Evolutionary conservation across 2,797 vertebrate species (phyloP).

Genomic region (Meriones psammophilus): DNA sequence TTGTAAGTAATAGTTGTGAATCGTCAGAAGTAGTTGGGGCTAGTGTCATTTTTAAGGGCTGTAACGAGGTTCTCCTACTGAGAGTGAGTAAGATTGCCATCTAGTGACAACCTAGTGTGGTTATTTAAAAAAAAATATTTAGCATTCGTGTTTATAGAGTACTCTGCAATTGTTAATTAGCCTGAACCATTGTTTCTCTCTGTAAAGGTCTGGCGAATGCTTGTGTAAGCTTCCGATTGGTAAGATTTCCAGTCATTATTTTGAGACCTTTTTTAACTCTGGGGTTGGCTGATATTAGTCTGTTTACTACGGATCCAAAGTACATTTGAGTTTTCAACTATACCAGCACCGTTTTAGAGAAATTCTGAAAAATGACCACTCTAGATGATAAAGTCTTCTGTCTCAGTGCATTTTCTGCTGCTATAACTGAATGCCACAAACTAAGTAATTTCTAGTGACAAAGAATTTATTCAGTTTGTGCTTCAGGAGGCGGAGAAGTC

Average conservation of each 20-base stretch:
- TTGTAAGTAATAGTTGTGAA: constrained; percentile 12
- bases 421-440: not conserved
- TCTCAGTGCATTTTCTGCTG: not conserved
- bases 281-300: constrained; percentile 24
- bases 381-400: not conserved
- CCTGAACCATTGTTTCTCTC: constrained; percentile 8
- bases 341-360: constrained; percentile 21
- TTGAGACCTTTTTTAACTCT: constrained; percentile 47
- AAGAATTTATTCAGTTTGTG: not conserved
- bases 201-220: not conserved
- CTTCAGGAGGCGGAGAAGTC: not conserved
- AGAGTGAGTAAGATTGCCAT: constrained; percentile 27
- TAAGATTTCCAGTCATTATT: not conserved
- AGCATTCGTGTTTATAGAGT: constrained; percentile 65
- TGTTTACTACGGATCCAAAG: not conserved
- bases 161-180: constrained; percentile 36
- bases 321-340: not conserved
- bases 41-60: not conserved
- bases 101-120: constrained; percentile 21
- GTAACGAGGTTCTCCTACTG: not conserved
- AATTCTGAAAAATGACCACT: constrained; percentile 37
- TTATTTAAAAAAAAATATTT: constrained; percentile 62
- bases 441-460: not conserved
- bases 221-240: not conserved
- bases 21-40: not conserved